Base-by-base conservation (phyloP, 2,888 invertebrate genomes). In the Dioctria rufipes region DNA sequence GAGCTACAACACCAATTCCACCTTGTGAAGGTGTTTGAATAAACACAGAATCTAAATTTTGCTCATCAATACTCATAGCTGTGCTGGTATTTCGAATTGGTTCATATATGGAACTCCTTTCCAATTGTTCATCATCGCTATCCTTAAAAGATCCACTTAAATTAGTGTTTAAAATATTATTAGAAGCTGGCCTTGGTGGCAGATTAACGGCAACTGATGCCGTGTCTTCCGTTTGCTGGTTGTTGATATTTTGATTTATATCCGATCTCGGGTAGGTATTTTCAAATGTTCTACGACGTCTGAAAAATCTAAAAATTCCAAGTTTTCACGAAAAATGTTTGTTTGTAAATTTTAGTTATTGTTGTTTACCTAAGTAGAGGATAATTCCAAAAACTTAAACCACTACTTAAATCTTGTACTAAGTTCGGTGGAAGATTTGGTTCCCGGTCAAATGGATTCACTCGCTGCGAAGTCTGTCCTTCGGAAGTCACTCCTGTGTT, bases 121-220 rank as follows among this genome's bases (percentile, higher is more conserved):
- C 83, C n/a, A 66, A 39, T 5, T 83, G 75, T 51, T 83, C 83
- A 66, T 82, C 83, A 46, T 80, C 78, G 73, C 84, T 81, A 60
- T 80, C 88, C 83, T 87, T 87, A 81, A 89, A 88, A 63, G 89
- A 89, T 81, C 89, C 89, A 84, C 89, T 87, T 85, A 89, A 87
- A 87, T 89, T 88, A 85, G 88, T 86, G 86, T 89, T 89, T 69
- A 89, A 85, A 83, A 89, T 87, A 85, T 89, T 89, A 84, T 89
- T 89, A 69, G 89, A 88, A 3, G 84, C 77, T 75, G 83, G 80
- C 8, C 75, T 82, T 51, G 82, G 75, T 54, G 77, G 71, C 77
- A 71, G 51, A 63, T 79, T 63, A 5, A 67, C 80, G 60, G 75
- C 40, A 40, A 58, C 73, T 49, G 81, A 75, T 49, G 81, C 8